Evolutionary conservation across 2,113 vertebrate species (phyloP).

Genomic region (Rousettus leschenaultii): DNA sequence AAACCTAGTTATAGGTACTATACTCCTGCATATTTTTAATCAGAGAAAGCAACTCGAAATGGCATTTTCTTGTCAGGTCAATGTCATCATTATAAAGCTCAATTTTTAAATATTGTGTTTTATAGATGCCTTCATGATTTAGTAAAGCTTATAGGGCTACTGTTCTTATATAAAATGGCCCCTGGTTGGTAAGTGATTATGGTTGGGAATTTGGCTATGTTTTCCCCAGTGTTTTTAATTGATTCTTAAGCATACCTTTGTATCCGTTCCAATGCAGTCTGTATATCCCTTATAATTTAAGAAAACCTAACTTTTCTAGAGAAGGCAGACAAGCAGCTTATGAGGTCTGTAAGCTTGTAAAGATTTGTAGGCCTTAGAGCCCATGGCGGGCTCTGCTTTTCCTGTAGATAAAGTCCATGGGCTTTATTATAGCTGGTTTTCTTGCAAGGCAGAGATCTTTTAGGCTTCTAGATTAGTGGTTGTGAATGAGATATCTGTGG

Average conservation of each 20-base stretch:
- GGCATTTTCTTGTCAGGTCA: background rate
- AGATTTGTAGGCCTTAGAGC: background rate
- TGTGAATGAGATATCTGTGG: background rate
- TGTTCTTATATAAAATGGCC: background rate
- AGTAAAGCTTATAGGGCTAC: background rate
- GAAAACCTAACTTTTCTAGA: constrained; percentile 32
- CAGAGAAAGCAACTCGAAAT: background rate
- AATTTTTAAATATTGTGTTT: background rate
- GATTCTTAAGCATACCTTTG: background rate
- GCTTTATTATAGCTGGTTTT: background rate
- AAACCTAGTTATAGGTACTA: background rate
- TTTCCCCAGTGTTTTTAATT: background rate
- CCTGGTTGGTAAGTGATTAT: background rate
- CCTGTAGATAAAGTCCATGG: background rate
- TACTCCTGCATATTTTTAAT: background rate
- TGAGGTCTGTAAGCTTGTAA: background rate
- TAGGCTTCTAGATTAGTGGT: background rate
- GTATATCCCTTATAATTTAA: background rate
- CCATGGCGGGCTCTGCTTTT: background rate
- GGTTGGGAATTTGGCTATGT: background rate
- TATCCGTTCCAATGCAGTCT: background rate
- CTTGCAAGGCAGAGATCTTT: background rate
- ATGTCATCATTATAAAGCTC: background rate
- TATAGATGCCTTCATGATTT: background rate
- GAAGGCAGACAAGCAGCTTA: background rate